These are phyloP conservation scores for Megalops cyprinoides DNA, from an alignment of 2,797 vertebrate species.

Conservation along the genomic window DNA sequence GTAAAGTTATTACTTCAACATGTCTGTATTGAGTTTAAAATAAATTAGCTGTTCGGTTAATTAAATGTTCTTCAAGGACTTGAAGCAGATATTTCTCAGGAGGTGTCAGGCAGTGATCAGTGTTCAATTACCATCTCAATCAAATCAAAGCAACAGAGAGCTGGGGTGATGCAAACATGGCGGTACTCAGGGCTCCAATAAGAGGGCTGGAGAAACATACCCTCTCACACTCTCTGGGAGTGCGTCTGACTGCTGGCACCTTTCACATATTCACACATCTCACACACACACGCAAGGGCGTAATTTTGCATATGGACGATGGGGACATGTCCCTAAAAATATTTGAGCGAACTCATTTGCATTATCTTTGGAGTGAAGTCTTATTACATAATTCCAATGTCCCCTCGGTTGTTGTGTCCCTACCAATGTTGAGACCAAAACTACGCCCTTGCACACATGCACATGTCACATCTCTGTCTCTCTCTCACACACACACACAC, in stretches of 20 bases:
- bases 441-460: too few species aligned
- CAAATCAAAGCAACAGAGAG: neutral
- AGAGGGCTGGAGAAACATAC: too few species aligned
- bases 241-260: neutral
- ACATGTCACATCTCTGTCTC: too few species aligned
- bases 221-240: too few species aligned
- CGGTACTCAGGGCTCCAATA: neutral
- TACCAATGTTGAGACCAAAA: too few species aligned
- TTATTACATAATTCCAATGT: too few species aligned
- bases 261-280: neutral
- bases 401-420: too few species aligned
- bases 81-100: neutral
- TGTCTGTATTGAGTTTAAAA: neutral
- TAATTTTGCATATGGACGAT: too few species aligned
- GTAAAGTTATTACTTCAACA: neutral
- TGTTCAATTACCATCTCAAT: neutral
- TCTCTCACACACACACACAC: too few species aligned
- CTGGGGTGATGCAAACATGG: neutral
- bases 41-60: neutral
- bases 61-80: conserved; percentile 3
- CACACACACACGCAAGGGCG: neutral
- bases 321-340: too few species aligned
- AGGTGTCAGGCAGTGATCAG: neutral
- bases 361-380: too few species aligned
- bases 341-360: too few species aligned